A percentile compares a stretch with the other conserved stretches of the same genome.
phyloP scores from a whole-genome alignment of 2,888 invertebrate genomes.

The Luperina nickerlii region DNA sequence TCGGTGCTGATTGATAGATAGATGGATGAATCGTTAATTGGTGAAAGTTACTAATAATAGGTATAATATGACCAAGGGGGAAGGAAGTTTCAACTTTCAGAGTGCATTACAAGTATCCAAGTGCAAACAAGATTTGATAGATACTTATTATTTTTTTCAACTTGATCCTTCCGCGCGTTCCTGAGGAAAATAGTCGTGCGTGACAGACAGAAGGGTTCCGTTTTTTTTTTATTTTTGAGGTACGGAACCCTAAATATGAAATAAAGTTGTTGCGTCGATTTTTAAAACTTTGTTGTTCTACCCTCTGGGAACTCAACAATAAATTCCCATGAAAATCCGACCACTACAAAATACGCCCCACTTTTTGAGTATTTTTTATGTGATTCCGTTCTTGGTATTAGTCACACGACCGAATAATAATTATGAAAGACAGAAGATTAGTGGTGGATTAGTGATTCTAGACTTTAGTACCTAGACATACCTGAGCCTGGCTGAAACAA shows the following conservation, averaged over 20 bases:
- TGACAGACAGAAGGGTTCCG: background rate
- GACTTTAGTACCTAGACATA: background rate
- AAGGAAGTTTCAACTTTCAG: constrained; percentile 18
- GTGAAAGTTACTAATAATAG: constrained; percentile 58
- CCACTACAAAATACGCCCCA: background rate
- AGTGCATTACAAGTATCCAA: constrained; percentile 7
- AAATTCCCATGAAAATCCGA: background rate
- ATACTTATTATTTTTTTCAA: background rate
- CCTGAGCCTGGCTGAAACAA: background rate
- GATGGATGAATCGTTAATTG: constrained; percentile 3
- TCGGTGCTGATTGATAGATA: constrained; percentile 39
- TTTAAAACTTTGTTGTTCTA: background rate
- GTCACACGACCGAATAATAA: background rate
- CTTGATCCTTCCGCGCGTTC: background rate
- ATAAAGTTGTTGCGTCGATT: background rate
- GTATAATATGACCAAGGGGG: constrained; percentile 12
- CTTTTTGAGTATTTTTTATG: background rate
- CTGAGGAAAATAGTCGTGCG: background rate
- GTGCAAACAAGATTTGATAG: background rate
- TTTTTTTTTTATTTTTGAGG: background rate
- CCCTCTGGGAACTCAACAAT: background rate
- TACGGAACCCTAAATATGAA: background rate
- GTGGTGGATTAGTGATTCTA: background rate
- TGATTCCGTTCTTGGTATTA: background rate
- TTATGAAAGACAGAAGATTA: background rate